phyloP scores from a whole-genome alignment of 2,888 invertebrate genomes.

The Luperina nickerlii region DNA sequence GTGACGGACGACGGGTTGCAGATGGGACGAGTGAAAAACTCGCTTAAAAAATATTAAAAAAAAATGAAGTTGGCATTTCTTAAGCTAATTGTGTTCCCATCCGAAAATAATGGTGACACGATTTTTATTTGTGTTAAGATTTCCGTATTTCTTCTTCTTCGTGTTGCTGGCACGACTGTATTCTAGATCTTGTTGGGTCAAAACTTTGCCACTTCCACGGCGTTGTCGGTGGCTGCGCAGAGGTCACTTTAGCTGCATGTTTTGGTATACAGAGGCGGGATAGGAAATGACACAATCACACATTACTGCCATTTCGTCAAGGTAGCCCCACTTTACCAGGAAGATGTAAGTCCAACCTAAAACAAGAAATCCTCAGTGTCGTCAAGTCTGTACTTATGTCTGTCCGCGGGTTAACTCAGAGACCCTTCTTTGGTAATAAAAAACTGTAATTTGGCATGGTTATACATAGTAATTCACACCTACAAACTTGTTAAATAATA shows the following conservation, averaged over 20 bases:
- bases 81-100: background rate
- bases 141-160: background rate
- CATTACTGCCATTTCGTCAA: background rate
- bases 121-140: background rate
- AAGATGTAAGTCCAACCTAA: too few relatives aligned
- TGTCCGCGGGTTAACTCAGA: background rate
- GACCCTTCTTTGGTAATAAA: background rate
- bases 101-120: background rate
- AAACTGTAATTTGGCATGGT: background rate
- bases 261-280: too few relatives aligned
- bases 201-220: background rate
- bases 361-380: background rate
- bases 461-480: background rate
- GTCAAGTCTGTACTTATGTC: background rate
- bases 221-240: too few relatives aligned
- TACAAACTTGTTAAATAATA: too few relatives aligned
- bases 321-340: background rate
- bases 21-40: background rate
- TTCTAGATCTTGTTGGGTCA: too few relatives aligned
- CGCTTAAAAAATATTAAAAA: too few relatives aligned
- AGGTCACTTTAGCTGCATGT: too few relatives aligned
- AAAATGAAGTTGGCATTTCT: background rate
- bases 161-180: too few relatives aligned
- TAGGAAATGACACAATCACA: background rate
- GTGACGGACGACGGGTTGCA: conserved; percentile 19